A percentile compares a stretch with the other conserved stretches of the same genome.
Evolutionary conservation across 2,797 vertebrate genomes (phyloP).

Genomic region (Echeneis naucrates): DNA sequence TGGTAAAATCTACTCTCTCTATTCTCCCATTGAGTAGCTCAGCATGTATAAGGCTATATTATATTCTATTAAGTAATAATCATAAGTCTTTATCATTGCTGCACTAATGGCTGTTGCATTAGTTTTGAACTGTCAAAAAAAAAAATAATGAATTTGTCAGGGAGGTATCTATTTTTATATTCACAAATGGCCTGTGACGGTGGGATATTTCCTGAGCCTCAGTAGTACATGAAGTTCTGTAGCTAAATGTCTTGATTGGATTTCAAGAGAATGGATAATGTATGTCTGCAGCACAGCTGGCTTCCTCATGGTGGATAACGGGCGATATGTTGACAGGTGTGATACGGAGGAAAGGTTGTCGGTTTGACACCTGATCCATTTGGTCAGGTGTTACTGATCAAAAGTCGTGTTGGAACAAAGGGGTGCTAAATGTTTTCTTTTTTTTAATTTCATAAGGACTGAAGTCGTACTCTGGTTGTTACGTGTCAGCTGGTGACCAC

Average conservation of each 20-base stretch:
- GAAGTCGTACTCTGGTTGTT: background rate
- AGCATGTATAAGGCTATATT: background rate
- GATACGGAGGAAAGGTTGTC: slow-evolving; percentile 3
- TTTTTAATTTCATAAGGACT: background rate
- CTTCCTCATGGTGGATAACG: slow-evolving; percentile 4
- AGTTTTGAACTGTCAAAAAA: background rate
- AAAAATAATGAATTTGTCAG: too few relatives aligned
- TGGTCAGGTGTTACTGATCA: background rate
- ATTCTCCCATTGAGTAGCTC: background rate
- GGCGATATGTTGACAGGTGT: background rate
- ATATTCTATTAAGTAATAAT: background rate
- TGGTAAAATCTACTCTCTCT: background rate
- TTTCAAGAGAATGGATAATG: background rate
- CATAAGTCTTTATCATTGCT: background rate
- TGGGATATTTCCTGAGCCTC: too few relatives aligned
- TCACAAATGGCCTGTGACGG: background rate
- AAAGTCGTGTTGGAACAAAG: background rate
- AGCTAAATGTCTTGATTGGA: background rate
- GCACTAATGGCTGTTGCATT: background rate
- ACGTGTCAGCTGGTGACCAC: background rate
- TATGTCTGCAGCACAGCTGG: slow-evolving; percentile 1
- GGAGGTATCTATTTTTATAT: background rate
- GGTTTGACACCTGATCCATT: background rate
- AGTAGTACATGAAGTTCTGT: background rate
- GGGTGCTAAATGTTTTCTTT: background rate